Evolutionary conservation across 2,888 invertebrate species (phyloP), one percentile per base, ranked within the genome.

Genomic region (Lasioglossum lativentre): DNA sequence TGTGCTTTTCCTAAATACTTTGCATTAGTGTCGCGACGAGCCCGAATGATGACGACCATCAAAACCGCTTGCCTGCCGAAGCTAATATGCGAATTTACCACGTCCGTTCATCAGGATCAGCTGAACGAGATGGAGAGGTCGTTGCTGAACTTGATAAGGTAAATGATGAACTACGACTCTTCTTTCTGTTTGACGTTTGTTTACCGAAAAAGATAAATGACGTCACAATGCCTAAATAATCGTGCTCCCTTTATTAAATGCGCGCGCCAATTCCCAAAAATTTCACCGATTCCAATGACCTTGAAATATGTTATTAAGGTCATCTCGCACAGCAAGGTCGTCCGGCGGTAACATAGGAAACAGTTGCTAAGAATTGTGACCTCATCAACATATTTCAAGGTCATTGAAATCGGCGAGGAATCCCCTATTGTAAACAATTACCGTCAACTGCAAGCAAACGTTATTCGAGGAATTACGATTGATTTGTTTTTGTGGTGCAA

Each of bases 21-120:
- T 83, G 68, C 90, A 94, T 93, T 89, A n/a, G 93, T 95, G 52
- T 94, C 95, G 80, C 94, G 95, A 74, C 96, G 95, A 87, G 94
- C 95, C 4, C 96, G 96, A 93, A 95, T 96, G 91, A 93, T 96
- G 93, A 94, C 96, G 82, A 96, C 96, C 19, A 96, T 97, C 88
- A 96, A 96, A 94, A 96, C 96, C 84, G 96, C 96, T 19, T 97
- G 97, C 93, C 95, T 97, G 79, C 97, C 97, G 6, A 97, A 97
- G 94, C 95, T 97, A 86, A 96, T 97, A 83, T 97, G 97, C 93
- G 97, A 97, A 94, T 94, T 97, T 91, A 96, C 96, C 86, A 96
- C 97, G 27, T 96, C 96, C 34, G 95, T 96, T 34, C 95, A 96
- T 90, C 96, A 96, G 88, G 96, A 96, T 84, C 96, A 96, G 88